Percentiles rank a stretch among this genome's conserved stretches.
Conservation (phyloP, 2,113 vertebrate genomes). For the Rhegmatorhina hoffmannsi region DNA sequence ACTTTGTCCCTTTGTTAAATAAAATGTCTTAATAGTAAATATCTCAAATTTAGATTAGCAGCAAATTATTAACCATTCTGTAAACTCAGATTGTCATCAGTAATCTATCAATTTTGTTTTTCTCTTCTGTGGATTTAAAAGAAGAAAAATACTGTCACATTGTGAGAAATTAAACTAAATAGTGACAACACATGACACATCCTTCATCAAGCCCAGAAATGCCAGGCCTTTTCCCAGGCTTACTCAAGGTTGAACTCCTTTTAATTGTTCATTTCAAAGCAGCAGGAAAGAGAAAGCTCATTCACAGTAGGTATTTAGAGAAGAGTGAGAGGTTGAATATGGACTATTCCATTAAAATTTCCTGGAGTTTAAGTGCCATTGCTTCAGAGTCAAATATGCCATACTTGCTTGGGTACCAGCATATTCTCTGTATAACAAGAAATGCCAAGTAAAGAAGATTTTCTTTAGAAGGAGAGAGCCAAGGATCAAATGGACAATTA, state of each 20-base stretch:
- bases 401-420: background rate
- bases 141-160: background rate
- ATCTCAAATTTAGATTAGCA: background rate
- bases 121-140: background rate
- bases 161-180: background rate
- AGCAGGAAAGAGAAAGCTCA: constrained; percentile 54
- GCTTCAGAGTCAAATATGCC: constrained; percentile 45
- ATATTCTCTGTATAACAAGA: background rate
- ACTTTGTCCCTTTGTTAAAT: background rate
- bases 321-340: constrained; percentile 53
- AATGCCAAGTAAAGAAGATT: background rate
- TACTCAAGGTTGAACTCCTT: constrained; percentile 25
- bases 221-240: background rate
- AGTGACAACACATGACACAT: background rate
- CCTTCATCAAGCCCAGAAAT: background rate
- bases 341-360: constrained; percentile 57
- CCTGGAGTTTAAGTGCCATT: constrained; percentile 63
- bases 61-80: background rate
- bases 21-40: background rate
- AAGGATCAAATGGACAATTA: constrained; percentile 6
- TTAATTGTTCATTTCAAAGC: constrained; percentile 67
- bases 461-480: background rate
- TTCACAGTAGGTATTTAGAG: constrained; percentile 63
- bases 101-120: background rate
- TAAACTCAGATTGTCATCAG: background rate